phyloP scores from a whole-genome alignment of 2,797 vertebrate genomes.

The Cossypha polioptera region DNA sequence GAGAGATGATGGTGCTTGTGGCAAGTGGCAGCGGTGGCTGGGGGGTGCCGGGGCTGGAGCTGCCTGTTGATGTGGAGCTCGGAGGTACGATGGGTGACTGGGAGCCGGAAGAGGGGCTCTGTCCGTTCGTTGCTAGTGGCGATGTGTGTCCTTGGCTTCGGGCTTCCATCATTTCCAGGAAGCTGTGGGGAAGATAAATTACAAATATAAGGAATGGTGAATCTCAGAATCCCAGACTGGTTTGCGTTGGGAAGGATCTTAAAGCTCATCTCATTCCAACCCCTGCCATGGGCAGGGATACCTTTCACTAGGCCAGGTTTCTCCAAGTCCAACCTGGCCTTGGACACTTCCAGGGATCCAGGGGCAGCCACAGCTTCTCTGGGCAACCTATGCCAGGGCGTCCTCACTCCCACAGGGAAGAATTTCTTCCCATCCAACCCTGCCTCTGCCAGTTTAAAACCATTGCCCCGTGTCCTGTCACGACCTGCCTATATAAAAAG shows the following conservation, averaged over 20 bases:
- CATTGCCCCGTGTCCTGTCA: neutral
- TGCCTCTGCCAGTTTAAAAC: neutral
- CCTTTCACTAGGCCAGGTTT: neutral
- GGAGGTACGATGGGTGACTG: constrained; percentile 89
- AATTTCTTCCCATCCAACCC: neutral
- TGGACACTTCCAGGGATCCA: neutral
- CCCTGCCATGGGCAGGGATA: neutral
- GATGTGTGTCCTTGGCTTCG: constrained; percentile 83
- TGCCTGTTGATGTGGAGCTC: constrained; percentile 83
- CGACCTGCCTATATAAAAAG: neutral
- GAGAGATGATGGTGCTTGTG: constrained; percentile 39
- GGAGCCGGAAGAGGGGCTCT: constrained; percentile 92
- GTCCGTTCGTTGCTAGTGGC: constrained; percentile 84
- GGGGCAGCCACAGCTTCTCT: neutral
- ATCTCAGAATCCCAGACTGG: neutral
- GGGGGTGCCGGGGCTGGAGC: constrained; percentile 91
- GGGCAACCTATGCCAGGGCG: neutral
- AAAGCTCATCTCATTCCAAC: neutral
- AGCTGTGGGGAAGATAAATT: constrained; percentile 76
- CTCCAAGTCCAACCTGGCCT: neutral
- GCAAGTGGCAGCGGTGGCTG: constrained; percentile 70
- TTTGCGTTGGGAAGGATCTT: neutral
- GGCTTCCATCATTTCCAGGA: constrained; percentile 91
- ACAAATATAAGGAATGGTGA: neutral
- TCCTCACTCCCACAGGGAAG: neutral